Conservation (phyloP, 2,113 vertebrate species). For the Oxyruncus cristatus region DNA sequence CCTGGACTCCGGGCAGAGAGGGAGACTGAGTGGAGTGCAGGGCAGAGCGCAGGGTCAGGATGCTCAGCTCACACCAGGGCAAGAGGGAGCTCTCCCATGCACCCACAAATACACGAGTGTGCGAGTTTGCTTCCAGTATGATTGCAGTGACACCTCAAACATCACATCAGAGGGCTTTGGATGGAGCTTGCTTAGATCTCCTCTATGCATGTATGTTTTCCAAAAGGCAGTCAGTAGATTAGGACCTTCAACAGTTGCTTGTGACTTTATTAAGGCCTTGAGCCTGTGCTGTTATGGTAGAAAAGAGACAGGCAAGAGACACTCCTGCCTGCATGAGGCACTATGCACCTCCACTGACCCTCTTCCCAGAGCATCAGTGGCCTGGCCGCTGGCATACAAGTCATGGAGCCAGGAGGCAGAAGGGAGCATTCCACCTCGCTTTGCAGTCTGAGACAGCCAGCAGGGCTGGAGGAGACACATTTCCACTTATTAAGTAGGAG, state of each 20-base stretch:
- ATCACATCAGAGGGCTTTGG: background rate
- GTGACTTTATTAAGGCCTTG: background rate
- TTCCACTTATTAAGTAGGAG: background rate
- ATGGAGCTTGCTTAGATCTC: background rate
- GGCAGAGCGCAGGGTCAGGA: background rate
- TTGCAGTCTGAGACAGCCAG: background rate
- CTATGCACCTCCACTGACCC: background rate
- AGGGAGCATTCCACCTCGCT: background rate
- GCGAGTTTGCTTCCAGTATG: background rate
- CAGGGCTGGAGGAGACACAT: background rate
- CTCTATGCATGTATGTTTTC: background rate
- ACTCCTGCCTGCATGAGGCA: background rate
- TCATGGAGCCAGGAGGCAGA: background rate
- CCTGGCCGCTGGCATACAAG: background rate
- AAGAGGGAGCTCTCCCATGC: background rate
- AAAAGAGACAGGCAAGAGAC: background rate
- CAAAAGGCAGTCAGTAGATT: background rate
- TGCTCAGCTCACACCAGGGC: background rate
- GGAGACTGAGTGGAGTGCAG: background rate
- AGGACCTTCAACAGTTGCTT: background rate
- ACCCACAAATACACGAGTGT: fast-evolving
- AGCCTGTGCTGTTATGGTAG: fast-evolving
- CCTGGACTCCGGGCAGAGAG: background rate
- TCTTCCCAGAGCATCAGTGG: background rate
- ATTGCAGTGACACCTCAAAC: background rate